Conservation (phyloP, 2,113 vertebrate species). For the Odocoileus virginianus region DNA sequence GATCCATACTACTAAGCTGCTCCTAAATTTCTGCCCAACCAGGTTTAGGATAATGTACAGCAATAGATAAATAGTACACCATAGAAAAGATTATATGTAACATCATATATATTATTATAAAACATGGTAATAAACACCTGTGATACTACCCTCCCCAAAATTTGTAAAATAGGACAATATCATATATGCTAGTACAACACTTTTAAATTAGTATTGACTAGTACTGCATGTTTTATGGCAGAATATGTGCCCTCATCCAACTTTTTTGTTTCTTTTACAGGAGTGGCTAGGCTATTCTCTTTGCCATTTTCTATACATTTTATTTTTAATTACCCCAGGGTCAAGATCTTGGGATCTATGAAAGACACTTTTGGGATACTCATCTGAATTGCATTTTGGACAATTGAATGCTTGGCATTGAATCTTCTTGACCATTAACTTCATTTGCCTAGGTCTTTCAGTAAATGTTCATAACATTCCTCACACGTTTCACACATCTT, state of each 20-base stretch:
- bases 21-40: background rate
- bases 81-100: background rate
- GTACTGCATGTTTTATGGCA: background rate
- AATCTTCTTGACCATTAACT: background rate
- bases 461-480: background rate
- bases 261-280: background rate
- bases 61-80: background rate
- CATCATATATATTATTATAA: background rate
- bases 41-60: background rate
- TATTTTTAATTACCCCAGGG: background rate
- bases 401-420: background rate
- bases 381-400: background rate
- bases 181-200: background rate
- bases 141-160: background rate
- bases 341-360: background rate
- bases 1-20: background rate
- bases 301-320: background rate
- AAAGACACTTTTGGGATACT: background rate
- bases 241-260: background rate
- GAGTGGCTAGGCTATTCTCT: background rate
- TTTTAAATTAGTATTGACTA: background rate
- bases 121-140: background rate
- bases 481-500: background rate
- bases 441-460: background rate
- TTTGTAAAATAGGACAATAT: background rate